Evolutionary conservation across 2,113 vertebrate species (phyloP).

Genomic region (Muscicapa adusta): DNA sequence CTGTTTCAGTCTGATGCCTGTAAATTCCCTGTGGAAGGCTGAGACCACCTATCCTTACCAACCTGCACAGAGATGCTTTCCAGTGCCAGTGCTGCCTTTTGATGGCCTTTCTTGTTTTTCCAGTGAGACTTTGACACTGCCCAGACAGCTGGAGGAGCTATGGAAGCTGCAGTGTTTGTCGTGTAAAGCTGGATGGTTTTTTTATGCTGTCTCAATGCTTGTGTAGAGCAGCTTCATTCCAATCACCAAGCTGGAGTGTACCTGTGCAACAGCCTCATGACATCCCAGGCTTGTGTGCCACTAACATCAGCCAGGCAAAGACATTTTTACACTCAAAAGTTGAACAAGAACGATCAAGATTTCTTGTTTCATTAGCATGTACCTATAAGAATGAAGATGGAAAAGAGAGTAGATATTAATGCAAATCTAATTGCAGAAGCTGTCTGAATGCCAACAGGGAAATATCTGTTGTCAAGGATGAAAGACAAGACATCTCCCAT

Average conservation of each 20-base stretch:
- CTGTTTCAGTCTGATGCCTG: not conserved
- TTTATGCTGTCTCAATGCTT: not conserved
- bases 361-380: not conserved
- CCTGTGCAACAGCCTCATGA: not conserved
- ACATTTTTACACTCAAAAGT: not conserved
- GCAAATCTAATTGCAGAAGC: not conserved
- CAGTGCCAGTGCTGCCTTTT: not conserved
- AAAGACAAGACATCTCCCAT: not conserved
- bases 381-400: not conserved
- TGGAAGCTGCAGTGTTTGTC: not conserved
- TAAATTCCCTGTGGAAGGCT: not conserved
- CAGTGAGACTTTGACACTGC: not conserved
- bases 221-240: not conserved
- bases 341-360: not conserved
- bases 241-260: not conserved
- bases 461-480: not conserved
- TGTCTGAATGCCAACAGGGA: conserved; percentile 29
- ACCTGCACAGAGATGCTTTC: not conserved
- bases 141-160: not conserved
- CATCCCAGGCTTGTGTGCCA: not conserved
- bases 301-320: not conserved
- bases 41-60: rapidly evolving
- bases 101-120: not conserved
- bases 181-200: not conserved
- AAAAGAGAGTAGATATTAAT: not conserved